Base-by-base conservation (phyloP, 2,888 invertebrate species). In the Myathropa florea region DNA sequence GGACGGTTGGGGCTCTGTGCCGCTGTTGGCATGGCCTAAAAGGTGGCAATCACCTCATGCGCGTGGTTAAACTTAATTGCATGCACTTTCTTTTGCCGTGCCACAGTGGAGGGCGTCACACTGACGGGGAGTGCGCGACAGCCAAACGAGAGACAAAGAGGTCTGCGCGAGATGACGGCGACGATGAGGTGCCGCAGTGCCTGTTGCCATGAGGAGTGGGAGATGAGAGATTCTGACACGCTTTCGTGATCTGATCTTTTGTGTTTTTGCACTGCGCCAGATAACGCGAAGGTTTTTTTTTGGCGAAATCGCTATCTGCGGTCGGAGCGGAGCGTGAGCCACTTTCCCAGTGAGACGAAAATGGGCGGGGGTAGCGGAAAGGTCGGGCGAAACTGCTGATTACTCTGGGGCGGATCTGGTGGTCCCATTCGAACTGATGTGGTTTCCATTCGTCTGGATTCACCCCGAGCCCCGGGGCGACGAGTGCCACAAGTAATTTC, bases 11-110 rank as follows among this genome's bases (percentile, higher is more conserved):
- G 18, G 46, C 46, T 46, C 46, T 18, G 46, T 46, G 46, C 39
- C 21, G 26, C 72, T 73, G 77, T 73, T 84, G 70, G 75, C 73
- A 70, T 68, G 84, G 84, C 76, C 68, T 68, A 72, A 85, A 81
- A 81, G 81, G 81, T 85, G 81, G 77, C 85, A 85, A 78, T 82
- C 72, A 85, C 82, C 85, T 72, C 77, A 78, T 73, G 78, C 77
- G 85, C 70, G 78, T 82, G 72, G 73, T 55, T 86, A 63, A 78
- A 86, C 77, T 82, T 82, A 78, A 78, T 73, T 86, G 70, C 85
- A 78, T 86, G 85, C 85, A 86, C 85, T 86, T 86, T 86, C 82
- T 78, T 85, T 78, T 46, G 46, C 46, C 18, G 18, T 46, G 46
- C 46, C 55, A 68, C 12, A 63, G 46, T 33, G 61, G 39, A 57